phyloP scores from a whole-genome alignment of 1,140 invertebrate species.

The Littorina saxatilis region DNA sequence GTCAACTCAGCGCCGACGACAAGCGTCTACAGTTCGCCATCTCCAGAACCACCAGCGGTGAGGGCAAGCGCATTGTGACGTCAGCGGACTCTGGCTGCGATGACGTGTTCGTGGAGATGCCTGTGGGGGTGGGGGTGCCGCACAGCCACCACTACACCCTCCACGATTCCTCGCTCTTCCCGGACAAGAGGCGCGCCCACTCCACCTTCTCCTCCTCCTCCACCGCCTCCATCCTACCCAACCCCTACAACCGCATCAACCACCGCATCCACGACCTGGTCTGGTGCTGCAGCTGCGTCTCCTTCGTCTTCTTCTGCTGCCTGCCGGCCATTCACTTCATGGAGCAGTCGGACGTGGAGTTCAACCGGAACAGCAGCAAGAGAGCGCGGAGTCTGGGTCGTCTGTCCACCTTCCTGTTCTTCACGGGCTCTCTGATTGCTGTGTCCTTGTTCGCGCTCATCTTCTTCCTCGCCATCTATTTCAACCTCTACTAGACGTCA shows the following conservation, averaged over 20 bases:
- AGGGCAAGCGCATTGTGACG: neutral
- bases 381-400: slow-evolving; percentile 22
- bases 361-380: slow-evolving; percentile 20
- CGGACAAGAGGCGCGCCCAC: neutral
- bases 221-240: slow-evolving; percentile 41
- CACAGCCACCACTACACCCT: neutral
- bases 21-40: neutral
- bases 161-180: neutral
- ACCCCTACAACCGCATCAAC: slow-evolving; percentile 49
- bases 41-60: neutral
- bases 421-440: slow-evolving; percentile 35
- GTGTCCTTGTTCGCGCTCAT: slow-evolving; percentile 30
- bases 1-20: slow-evolving; percentile 8
- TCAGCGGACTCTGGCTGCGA: slow-evolving; percentile 36
- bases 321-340: slow-evolving; percentile 46
- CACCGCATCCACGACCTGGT: slow-evolving; percentile 40
- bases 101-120: slow-evolving; percentile 43
- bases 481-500: slow-evolving; percentile 30
- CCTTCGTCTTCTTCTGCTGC: slow-evolving; percentile 49
- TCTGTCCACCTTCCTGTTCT: slow-evolving; percentile 33
- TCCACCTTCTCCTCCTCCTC: slow-evolving; percentile 36
- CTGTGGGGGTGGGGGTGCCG: neutral
- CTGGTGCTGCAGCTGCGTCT: slow-evolving; percentile 42
- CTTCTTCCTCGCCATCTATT: slow-evolving; percentile 46
- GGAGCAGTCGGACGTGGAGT: slow-evolving; percentile 44